Conservation (phyloP, 2,888 invertebrate genomes). For the Phalangium opilio region DNA sequence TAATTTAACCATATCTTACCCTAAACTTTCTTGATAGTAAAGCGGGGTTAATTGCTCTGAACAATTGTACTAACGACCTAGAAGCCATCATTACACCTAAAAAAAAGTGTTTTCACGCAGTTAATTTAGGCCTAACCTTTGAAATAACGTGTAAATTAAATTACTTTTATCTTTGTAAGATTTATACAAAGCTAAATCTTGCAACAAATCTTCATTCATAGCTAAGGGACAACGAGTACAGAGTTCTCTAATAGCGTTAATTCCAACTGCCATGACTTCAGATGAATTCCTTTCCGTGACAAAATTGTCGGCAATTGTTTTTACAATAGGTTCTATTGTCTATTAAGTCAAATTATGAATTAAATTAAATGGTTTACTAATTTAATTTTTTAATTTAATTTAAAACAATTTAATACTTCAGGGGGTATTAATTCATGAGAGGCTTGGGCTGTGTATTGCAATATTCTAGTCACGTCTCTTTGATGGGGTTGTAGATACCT, state of each 20-base stretch:
- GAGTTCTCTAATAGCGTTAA: conserved; percentile 90
- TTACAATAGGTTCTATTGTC: conserved; percentile 66
- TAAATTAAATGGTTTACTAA: no score
- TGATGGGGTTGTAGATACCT: conserved; percentile 86
- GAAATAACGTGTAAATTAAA: conserved; percentile 1
- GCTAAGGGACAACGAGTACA: conserved; percentile 83
- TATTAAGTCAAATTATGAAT: no score
- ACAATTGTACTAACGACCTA: conserved; percentile 63
- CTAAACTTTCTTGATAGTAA: conserved; percentile 67
- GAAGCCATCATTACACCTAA: conserved; percentile 89
- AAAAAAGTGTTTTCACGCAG: conserved; percentile 23
- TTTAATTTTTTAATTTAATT: no score
- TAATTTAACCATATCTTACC: no score
- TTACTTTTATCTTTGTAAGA: conserved; percentile 63
- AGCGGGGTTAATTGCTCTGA: conserved; percentile 56
- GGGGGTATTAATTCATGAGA: conserved; percentile 92
- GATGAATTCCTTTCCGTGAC: conserved; percentile 91
- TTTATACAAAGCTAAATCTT: conserved; percentile 82
- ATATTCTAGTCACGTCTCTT: conserved; percentile 80
- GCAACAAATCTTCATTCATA: conserved; percentile 75
- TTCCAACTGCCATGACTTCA: conserved; percentile 93
- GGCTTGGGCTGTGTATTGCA: conserved; percentile 89
- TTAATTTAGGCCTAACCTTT: no score
- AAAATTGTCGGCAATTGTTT: conserved; percentile 89
- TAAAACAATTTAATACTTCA: no score